These are phyloP conservation scores for Bimastos eiseni DNA, from an alignment of 2,888 invertebrate genomes.

Conservation along the genomic window DNA sequence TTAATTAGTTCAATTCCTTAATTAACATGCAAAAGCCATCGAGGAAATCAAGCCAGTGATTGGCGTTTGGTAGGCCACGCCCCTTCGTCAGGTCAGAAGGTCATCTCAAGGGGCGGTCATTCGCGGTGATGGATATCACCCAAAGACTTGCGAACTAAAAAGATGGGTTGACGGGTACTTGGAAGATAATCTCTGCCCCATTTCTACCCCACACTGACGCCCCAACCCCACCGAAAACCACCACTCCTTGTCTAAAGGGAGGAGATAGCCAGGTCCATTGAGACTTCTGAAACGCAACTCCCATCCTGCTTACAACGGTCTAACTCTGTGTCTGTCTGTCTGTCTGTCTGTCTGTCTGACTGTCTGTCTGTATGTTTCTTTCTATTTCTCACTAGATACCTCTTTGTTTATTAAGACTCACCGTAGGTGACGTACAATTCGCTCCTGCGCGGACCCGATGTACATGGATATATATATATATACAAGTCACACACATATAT, in stretches of 20 bases:
- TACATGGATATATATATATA: not conserved
- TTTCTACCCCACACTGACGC: not conserved
- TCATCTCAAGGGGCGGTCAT: not conserved
- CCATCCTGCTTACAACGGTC: not conserved
- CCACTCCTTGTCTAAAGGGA: too few relatives aligned
- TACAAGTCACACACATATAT: not conserved
- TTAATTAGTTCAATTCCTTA: not conserved
- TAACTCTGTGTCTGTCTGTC: not conserved
- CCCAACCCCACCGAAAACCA: not conserved
- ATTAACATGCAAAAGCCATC: not conserved
- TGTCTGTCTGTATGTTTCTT: not conserved
- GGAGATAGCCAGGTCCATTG: too few relatives aligned
- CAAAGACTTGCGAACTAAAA: not conserved
- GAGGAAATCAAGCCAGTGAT: too few relatives aligned
- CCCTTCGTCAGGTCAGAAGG: not conserved
- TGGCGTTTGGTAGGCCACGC: not conserved
- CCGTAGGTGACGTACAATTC: not conserved
- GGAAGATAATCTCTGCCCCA: not conserved
- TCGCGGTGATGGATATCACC: not conserved
- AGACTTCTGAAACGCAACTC: not conserved
- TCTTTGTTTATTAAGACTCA: constrained; percentile 25
- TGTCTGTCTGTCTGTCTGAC: not conserved
- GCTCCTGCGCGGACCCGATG: not conserved
- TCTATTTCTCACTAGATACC: constrained; percentile 26
- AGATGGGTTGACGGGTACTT: not conserved